phyloP scores from a whole-genome alignment of 2,113 vertebrate species.

The Cottus gobio region DNA sequence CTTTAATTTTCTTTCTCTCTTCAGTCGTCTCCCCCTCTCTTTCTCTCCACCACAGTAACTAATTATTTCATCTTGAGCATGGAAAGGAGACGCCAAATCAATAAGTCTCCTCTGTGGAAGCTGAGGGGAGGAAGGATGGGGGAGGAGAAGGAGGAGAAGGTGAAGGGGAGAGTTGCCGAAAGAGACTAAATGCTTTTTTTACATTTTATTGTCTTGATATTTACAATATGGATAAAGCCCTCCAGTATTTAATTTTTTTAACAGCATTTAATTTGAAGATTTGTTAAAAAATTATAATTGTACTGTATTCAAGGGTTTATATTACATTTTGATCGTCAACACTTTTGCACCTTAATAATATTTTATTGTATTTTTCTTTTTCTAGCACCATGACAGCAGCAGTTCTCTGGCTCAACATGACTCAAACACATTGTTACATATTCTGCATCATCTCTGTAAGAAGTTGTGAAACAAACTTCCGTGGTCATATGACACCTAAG shows the following conservation, averaged over 20 bases:
- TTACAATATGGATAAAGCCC: background rate
- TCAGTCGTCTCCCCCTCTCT: constrained; percentile 11
- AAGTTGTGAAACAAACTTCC: background rate
- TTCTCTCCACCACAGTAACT: constrained; percentile 65
- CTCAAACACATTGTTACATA: background rate
- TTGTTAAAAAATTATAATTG: background rate
- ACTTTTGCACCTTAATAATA: background rate
- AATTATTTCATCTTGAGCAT: constrained; percentile 78
- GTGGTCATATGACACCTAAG: background rate
- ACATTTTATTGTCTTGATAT: constrained; percentile 12
- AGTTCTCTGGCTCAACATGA: background rate
- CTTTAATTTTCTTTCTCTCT: background rate
- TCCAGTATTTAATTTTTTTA: background rate
- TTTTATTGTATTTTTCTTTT: background rate
- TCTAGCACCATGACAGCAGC: background rate
- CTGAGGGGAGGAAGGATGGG: constrained; percentile 23
- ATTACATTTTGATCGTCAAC: background rate
- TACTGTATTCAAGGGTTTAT: background rate
- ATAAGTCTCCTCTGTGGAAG: constrained; percentile 67
- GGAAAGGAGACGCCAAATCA: constrained; percentile 77
- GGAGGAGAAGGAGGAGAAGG: constrained; percentile 37
- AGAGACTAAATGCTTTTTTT: constrained; percentile 23
- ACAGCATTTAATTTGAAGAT: background rate
- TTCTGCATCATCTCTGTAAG: background rate
- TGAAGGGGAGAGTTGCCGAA: constrained; percentile 33